Evolutionary conservation across 2,888 invertebrate species (phyloP).

Genomic region (Caenorhabditis plicata): DNA sequence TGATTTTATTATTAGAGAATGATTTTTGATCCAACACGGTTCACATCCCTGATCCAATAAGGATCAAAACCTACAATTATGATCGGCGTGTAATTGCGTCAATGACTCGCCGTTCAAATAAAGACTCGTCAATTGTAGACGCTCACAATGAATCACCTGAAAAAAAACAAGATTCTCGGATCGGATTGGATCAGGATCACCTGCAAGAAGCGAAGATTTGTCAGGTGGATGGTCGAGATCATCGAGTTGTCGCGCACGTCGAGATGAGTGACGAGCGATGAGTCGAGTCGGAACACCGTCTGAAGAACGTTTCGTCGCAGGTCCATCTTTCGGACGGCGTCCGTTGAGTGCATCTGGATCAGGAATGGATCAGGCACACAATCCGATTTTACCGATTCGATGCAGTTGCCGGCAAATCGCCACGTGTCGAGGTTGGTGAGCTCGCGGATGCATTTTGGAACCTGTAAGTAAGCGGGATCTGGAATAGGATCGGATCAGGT

Average conservation of each 20-base stretch:
- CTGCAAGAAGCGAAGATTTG: slow-evolving; percentile 62
- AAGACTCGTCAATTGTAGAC: slow-evolving; percentile 66
- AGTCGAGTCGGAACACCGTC: slow-evolving; percentile 32
- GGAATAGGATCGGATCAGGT: no score
- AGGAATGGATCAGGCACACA: no score
- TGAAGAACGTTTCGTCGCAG: slow-evolving; percentile 30
- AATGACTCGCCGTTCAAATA: slow-evolving; percentile 67
- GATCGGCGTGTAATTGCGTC: slow-evolving; percentile 66
- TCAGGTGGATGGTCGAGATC: slow-evolving; percentile 65
- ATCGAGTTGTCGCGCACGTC: slow-evolving; percentile 67
- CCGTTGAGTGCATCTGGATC: no score
- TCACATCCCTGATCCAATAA: not conserved
- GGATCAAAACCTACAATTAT: slow-evolving; percentile 59
- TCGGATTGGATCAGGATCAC: slow-evolving; percentile 9
- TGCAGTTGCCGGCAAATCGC: slow-evolving; percentile 36
- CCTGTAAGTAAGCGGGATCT: slow-evolving; percentile 9
- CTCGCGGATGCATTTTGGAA: slow-evolving; percentile 8
- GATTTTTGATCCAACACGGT: no score
- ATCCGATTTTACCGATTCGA: slow-evolving; percentile 23
- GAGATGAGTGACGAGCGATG: slow-evolving; percentile 58
- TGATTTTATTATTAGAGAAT: no score
- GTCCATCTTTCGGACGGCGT: slow-evolving; percentile 13
- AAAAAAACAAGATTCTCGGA: not conserved
- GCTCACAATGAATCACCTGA: slow-evolving; percentile 68
- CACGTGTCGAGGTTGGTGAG: slow-evolving; percentile 10